A percentile compares a stretch with the other conserved stretches of the same genome.
Evolutionary conservation across 1,140 invertebrate species (phyloP).

Genomic region (Bombus ignitus): DNA sequence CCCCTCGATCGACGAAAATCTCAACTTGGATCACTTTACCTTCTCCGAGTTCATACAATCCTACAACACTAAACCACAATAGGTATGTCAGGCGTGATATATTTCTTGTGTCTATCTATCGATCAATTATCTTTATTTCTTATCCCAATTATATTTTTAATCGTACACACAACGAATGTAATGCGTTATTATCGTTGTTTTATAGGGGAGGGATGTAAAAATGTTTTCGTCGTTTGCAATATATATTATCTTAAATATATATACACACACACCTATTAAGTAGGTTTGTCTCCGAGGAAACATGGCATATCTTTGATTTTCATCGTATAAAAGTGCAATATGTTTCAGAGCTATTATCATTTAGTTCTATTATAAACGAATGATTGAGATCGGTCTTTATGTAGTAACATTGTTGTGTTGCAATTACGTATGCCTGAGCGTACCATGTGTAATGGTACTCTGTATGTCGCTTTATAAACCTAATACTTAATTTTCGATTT

Average conservation of each 20-base stretch:
- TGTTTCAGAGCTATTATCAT: conserved; percentile 20
- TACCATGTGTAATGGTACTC: background rate
- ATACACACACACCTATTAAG: background rate
- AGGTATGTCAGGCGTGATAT: conserved; percentile 65
- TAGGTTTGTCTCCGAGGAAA: background rate
- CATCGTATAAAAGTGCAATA: conserved; percentile 44
- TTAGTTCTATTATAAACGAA: background rate
- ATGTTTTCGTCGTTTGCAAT: background rate
- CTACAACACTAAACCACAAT: conserved; percentile 77
- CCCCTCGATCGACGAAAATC: conserved; percentile 79
- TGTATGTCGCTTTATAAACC: background rate
- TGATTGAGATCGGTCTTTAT: background rate
- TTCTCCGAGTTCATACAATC: conserved; percentile 79
- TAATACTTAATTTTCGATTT: background rate
- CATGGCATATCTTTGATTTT: conserved; percentile 18
- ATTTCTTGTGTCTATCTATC: background rate
- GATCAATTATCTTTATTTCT: conserved; percentile 28
- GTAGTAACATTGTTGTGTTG: background rate
- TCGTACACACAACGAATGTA: background rate
- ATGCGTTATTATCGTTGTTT: conserved; percentile 39
- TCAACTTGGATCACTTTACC: conserved; percentile 78
- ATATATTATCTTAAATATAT: background rate
- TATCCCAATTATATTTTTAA: conserved; percentile 19
- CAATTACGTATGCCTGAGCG: background rate
- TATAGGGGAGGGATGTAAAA: conserved; percentile 56